These are phyloP conservation scores for Drosophila monieri DNA, from an alignment of 2,888 invertebrate species.

Conservation along the genomic window DNA sequence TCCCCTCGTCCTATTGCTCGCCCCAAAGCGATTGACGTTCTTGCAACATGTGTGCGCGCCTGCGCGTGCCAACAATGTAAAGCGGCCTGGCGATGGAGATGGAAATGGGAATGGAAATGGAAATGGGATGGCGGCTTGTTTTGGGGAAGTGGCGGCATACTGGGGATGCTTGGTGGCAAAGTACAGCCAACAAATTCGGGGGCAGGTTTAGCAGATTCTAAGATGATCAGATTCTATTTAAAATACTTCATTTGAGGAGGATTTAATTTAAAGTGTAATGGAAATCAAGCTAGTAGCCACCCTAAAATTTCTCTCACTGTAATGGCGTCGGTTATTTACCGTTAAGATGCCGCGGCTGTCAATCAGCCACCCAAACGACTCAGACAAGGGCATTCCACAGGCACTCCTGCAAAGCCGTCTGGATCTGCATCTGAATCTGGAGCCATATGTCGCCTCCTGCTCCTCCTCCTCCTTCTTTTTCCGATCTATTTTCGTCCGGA, in stretches of 20 bases:
- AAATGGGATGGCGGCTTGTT: conserved; percentile 7
- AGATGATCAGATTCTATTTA: too few relatives aligned
- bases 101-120: conserved; percentile 1
- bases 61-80: conserved; percentile 79
- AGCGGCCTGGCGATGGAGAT: conserved; percentile 48
- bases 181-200: neutral
- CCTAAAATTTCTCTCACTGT: conserved; percentile 8
- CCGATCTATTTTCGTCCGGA: conserved; percentile 59
- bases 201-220: neutral
- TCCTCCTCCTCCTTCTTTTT: conserved; percentile 11
- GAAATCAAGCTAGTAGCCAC: too few relatives aligned
- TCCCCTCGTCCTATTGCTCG: conserved; percentile 4
- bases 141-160: conserved; percentile 12
- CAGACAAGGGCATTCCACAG: conserved; percentile 66
- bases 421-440: conserved; percentile 44
- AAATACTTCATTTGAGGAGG: neutral
- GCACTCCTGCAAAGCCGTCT: conserved; percentile 78
- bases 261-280: neutral
- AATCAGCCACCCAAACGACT: conserved; percentile 54
- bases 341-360: conserved; percentile 73
- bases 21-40: conserved; percentile 47
- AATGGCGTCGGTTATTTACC: conserved; percentile 74
- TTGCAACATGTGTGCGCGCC: conserved; percentile 78
- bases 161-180: conserved; percentile 15
- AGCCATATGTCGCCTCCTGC: conserved; percentile 64